Percentiles rank a stretch among this genome's conserved stretches.
phyloP scores from a whole-genome alignment of 1,140 invertebrate genomes.

The Rhopalosiphum padi region DNA sequence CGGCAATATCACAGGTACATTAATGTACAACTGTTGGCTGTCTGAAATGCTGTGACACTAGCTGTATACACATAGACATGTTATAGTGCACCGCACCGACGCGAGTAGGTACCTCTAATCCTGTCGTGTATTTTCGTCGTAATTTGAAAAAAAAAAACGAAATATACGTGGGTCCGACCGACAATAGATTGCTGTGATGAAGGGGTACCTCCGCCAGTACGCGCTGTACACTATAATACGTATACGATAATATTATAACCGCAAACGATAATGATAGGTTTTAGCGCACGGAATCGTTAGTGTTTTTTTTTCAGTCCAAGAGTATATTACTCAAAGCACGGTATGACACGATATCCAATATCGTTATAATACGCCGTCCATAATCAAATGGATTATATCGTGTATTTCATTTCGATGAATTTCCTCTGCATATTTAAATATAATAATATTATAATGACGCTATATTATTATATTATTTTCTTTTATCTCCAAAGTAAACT shows the following conservation, averaged over 20 bases:
- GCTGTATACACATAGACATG: not conserved
- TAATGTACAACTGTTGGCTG: not conserved
- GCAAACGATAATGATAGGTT: conserved; percentile 51
- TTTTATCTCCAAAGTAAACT: not conserved
- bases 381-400: conserved; percentile 52
- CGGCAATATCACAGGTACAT: not conserved
- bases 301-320: conserved; percentile 31
- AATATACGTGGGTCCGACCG: not conserved
- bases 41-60: not conserved
- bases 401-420: conserved; percentile 46
- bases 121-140: not conserved
- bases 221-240: not conserved
- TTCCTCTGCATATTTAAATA: conserved; percentile 31
- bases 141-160: not conserved
- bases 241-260: conserved; percentile 42
- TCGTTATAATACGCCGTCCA: conserved; percentile 33
- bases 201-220: not conserved
- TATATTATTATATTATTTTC: not conserved
- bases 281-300: conserved; percentile 51
- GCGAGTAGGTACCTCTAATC: not conserved
- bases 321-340: conserved; percentile 43
- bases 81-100: not conserved
- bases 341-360: conserved; percentile 50
- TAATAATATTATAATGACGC: not conserved
- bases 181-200: not conserved